These are phyloP conservation scores for Sebastes baramenuke DNA, from an alignment of 2,797 vertebrate genomes.

Conservation along the genomic window DNA sequence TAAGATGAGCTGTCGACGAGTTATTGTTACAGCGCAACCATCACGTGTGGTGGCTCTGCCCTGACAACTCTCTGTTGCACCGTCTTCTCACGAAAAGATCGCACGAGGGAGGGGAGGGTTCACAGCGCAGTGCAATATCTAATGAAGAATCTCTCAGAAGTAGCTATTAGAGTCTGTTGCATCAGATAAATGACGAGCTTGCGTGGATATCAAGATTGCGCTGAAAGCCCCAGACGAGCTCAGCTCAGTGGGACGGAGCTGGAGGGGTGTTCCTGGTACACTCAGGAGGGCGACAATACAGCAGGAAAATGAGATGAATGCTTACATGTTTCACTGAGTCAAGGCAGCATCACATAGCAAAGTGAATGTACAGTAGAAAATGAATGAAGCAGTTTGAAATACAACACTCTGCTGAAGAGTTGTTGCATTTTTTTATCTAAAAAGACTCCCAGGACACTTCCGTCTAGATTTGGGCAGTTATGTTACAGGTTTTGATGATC, in stretches of 20 bases:
- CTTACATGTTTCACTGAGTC: not conserved
- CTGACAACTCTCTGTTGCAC: constrained; percentile 69
- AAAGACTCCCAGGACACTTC: not conserved
- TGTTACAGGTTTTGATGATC: not conserved
- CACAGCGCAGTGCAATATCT: constrained; percentile 38
- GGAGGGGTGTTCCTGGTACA: not conserved
- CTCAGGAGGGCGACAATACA: not conserved
- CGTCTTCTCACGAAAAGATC: constrained; percentile 79
- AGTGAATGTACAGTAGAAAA: not conserved
- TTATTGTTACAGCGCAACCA: constrained; percentile 75
- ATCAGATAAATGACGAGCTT: constrained; percentile 53
- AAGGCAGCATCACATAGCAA: not conserved
- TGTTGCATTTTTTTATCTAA: not conserved
- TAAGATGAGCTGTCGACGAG: constrained; percentile 71
- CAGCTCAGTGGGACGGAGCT: not conserved
- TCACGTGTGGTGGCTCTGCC: constrained; percentile 74
- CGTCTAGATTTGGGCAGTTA: not conserved
- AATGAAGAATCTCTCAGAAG: constrained; percentile 65
- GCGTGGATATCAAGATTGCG: constrained; percentile 34
- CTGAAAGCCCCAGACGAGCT: not conserved
- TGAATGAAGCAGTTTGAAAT: not conserved
- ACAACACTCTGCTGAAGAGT: not conserved
- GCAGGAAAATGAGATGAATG: constrained; percentile 4
- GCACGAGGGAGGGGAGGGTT: constrained; percentile 59
- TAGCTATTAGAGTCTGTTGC: constrained; percentile 47